Evolutionary conservation across 2,888 invertebrate species (phyloP), one percentile per base, ranked within the genome.

Genomic region (Polylopha cassiicola): DNA sequence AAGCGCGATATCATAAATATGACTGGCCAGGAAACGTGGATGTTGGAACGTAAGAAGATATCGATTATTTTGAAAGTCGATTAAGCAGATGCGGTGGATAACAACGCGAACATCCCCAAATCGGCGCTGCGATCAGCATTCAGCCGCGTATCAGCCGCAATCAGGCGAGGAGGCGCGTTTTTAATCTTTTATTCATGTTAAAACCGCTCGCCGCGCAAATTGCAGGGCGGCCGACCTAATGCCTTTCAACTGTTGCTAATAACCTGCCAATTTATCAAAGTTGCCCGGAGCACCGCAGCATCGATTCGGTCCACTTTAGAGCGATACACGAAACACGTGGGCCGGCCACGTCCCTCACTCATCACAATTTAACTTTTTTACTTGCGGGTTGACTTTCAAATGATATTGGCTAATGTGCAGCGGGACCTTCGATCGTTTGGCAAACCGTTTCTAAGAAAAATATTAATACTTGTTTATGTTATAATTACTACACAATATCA

Each of bases 201-300:
- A 65, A 50, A 67, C 63, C 70, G 70, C 61, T 60, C 61, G 61
- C 62, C 67, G 64, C 71, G 55, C 77, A 84, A 85, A 85, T 85
- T 85, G 81, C 80, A 84, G 84, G 77, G 80, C 80, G 66, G 79
- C 68, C 65, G 54, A 68, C 77, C 84, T 84, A 82, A 84, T 84
- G 82, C 80, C 81, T 84, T 84, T 85, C 85, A 85, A 85, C 84
- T 85, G 84, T 75, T 85, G 78, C 84, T 84, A 84, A 85, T 84
- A 82, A 77, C 82, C 84, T 82, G 84, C 78, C 85, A 82, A 85
- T 85, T 82, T 80, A 85, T 85, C 81, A 82, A 80, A 74, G 60
- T 70, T 55, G 73, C 76, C 75, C 55, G 59, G 61, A 67, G 76
- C 73, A 55, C 58, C 61, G 61, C 57, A 55, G 52, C 55, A 57